phyloP scores from a whole-genome alignment of 2,113 vertebrate species.

The Cygnus atratus region DNA sequence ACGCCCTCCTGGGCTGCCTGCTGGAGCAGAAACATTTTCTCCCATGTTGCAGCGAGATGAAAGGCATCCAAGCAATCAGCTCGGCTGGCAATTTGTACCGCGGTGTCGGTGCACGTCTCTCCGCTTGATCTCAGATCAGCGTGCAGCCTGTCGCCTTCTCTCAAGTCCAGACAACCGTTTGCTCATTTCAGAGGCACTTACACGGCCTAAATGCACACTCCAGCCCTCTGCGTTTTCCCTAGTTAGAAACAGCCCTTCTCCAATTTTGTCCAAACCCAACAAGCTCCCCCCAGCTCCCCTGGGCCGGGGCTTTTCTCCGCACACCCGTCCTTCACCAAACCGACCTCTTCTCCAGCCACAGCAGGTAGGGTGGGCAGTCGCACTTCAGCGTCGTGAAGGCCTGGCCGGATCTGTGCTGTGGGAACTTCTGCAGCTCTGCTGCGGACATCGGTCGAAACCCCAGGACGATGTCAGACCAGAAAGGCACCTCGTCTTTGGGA shows the following conservation, averaged over 20 bases:
- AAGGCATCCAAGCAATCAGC: neutral
- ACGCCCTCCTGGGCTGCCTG: neutral
- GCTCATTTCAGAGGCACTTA: neutral
- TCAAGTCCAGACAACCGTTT: neutral
- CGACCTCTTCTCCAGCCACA: conserved; percentile 90
- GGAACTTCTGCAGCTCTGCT: conserved; percentile 85
- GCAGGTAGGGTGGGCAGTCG: conserved; percentile 86
- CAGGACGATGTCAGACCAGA: conserved; percentile 87
- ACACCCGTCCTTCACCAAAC: neutral
- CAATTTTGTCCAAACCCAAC: neutral
- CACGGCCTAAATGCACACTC: neutral
- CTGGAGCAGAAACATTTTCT: neutral
- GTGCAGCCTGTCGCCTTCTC: neutral
- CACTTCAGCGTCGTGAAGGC: conserved; percentile 90
- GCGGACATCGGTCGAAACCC: conserved; percentile 86
- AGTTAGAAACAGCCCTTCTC: neutral
- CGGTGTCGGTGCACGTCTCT: neutral
- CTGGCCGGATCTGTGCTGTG: conserved; percentile 83
- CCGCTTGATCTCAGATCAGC: neutral
- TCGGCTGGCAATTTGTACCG: conserved; percentile 5
- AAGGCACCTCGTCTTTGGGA: conserved; percentile 79
- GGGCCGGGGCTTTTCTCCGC: neutral
- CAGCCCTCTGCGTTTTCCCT: neutral
- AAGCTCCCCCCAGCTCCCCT: neutral
- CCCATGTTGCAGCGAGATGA: neutral